phyloP scores from a whole-genome alignment of 2,797 vertebrate genomes.

The Cryptoblepharus egeriae region DNA sequence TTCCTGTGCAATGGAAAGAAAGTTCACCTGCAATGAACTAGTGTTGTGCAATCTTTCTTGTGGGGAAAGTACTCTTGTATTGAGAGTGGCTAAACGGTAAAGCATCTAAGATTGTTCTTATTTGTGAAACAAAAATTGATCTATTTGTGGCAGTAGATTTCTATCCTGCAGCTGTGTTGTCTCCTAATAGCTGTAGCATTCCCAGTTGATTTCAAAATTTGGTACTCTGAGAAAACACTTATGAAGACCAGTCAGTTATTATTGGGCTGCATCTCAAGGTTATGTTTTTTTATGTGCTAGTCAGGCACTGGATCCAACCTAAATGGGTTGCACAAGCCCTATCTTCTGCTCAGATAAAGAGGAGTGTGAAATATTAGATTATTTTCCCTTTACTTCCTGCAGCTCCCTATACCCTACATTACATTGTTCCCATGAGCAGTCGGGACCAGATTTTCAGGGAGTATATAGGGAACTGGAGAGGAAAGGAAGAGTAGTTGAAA shows the following conservation, averaged over 20 bases:
- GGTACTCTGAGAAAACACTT: not conserved
- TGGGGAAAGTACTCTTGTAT: not conserved
- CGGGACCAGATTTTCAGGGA: too few species aligned
- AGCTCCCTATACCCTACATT: too few species aligned
- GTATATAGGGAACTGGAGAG: too few species aligned
- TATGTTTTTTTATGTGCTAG: not conserved
- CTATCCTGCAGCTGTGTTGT: not conserved
- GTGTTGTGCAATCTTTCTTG: not conserved
- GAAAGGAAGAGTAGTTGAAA: too few species aligned
- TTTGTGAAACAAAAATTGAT: not conserved
- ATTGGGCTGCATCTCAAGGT: not conserved
- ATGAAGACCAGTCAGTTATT: not conserved
- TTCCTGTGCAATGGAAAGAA: not conserved
- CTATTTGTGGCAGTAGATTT: not conserved
- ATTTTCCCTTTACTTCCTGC: too few species aligned
- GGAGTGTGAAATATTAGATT: too few species aligned
- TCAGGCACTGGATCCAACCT: too few species aligned
- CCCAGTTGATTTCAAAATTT: not conserved
- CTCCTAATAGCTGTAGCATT: slow-evolving; percentile 3
- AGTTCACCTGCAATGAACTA: slow-evolving; percentile 6
- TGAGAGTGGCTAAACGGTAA: not conserved
- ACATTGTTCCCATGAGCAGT: too few species aligned
- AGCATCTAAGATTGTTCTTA: not conserved
- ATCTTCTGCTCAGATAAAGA: too few species aligned
- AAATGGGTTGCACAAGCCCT: too few species aligned